Evolutionary conservation across 2,888 invertebrate genomes (phyloP).

Genomic region (Anthophora plumipes): DNA sequence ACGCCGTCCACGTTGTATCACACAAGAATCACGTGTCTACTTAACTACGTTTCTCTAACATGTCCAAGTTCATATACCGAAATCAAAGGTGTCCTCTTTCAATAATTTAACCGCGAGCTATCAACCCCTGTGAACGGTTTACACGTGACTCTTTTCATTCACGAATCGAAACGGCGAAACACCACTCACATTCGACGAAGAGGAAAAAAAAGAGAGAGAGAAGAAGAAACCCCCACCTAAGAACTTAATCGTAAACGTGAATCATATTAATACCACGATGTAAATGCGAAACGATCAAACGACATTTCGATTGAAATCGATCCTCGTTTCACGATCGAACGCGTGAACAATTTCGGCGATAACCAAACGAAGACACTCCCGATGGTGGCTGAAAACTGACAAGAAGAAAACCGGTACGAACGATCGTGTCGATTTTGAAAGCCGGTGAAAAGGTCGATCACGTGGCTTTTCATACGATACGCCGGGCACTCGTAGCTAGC

Average conservation of each 20-base stretch:
- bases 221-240: neutral
- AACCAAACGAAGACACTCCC: neutral
- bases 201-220: too few species aligned
- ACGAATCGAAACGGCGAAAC: neutral
- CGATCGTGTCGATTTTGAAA: neutral
- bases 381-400: neutral
- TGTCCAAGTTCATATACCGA: conserved; percentile 19
- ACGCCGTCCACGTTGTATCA: conserved; percentile 49
- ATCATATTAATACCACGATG: neutral
- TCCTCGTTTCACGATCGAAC: neutral
- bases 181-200: conserved; percentile 20
- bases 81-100: neutral
- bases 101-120: neutral
- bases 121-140: neutral
- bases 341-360: neutral
- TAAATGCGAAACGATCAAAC: neutral
- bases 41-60: conserved; percentile 28
- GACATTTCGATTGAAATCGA: neutral
- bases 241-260: neutral
- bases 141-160: neutral
- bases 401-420: neutral
- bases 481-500: conserved; percentile 26
- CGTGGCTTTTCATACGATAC: conserved; percentile 57
- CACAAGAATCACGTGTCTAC: conserved; percentile 55
- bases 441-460: conserved; percentile 44